These are phyloP conservation scores for Tryphoninae sp. DNA, from an alignment of 2,888 invertebrate species.

Conservation along the genomic window DNA sequence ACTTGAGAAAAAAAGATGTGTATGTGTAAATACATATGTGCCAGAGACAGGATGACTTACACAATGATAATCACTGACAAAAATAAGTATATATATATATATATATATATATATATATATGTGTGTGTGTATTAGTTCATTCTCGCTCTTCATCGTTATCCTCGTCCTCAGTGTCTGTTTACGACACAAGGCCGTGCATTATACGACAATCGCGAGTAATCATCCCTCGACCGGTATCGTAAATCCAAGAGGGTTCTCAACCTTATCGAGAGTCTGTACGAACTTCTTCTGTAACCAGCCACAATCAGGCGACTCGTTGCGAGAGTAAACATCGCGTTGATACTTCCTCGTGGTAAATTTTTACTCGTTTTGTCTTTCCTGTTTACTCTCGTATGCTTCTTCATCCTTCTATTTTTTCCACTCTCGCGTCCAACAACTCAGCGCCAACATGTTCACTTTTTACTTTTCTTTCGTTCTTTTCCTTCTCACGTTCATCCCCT, in stretches of 20 bases:
- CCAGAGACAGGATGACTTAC: conserved; percentile 18
- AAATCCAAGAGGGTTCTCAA: conserved; percentile 79
- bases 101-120: not conserved
- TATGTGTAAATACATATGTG: conserved; percentile 1
- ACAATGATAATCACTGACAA: conserved; percentile 15
- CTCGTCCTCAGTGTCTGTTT: conserved; percentile 70
- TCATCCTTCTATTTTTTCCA: conserved; percentile 8
- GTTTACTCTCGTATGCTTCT: conserved; percentile 23
- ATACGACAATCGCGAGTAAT: conserved; percentile 80
- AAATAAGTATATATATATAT: conserved; percentile 1
- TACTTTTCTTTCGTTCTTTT: conserved; percentile 19
- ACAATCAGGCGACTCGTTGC: conserved; percentile 17
- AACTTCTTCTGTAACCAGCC: conserved; percentile 23
- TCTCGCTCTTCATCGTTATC: conserved; percentile 57
- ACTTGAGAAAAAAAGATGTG: conserved; percentile 22
- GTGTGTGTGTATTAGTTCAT: conserved; percentile 17
- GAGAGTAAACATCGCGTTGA: conserved; percentile 25
- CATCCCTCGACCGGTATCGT: conserved; percentile 79
- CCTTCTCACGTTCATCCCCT: conserved; percentile 8
- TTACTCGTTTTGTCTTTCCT: conserved; percentile 25
- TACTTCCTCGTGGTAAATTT: conserved; percentile 15
- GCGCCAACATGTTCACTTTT: not conserved
- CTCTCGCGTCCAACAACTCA: not conserved
- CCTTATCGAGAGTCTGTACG: conserved; percentile 73
- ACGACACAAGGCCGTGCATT: conserved; percentile 81